phyloP scores from a whole-genome alignment of 2,113 vertebrate genomes.

The Macquaria australasica region DNA sequence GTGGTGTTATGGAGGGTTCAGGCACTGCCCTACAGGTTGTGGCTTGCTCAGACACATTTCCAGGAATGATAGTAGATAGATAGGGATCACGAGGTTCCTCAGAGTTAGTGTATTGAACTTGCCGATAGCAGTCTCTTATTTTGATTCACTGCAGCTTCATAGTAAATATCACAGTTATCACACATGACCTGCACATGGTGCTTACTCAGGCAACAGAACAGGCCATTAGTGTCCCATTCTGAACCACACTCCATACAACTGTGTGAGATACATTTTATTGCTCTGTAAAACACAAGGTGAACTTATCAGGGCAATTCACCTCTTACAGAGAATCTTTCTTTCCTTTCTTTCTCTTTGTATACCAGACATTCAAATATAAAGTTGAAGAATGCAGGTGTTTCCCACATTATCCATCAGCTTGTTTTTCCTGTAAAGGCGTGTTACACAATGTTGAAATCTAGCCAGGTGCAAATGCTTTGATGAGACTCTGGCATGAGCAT shows the following conservation, averaged over 20 bases:
- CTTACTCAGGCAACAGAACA: conserved; percentile 47
- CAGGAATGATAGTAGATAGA: not conserved
- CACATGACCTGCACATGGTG: conserved; percentile 69
- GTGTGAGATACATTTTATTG: conserved; percentile 55
- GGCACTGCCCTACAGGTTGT: not conserved
- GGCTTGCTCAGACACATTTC: not conserved
- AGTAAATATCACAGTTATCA: conserved; percentile 22
- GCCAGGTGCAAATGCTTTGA: conserved; percentile 58
- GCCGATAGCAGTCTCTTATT: not conserved
- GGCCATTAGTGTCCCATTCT: conserved; percentile 28
- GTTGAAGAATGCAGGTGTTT: conserved; percentile 9
- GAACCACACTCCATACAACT: conserved; percentile 29
- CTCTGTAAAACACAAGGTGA: conserved; percentile 39
- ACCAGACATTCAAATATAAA: conserved; percentile 3
- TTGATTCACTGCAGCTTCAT: conserved; percentile 15
- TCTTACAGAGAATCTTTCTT: not conserved
- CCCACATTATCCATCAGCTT: conserved; percentile 6
- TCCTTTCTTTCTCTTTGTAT: not conserved
- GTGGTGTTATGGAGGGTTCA: not conserved
- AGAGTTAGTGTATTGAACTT: not conserved
- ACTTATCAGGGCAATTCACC: not conserved
- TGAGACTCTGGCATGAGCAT: conserved; percentile 41
- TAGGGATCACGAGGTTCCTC: not conserved
- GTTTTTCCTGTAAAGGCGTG: conserved; percentile 21
- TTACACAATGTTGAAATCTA: conserved; percentile 48